Base-by-base conservation (phyloP, 2,888 invertebrate species). In the Agrotis clavis region DNA sequence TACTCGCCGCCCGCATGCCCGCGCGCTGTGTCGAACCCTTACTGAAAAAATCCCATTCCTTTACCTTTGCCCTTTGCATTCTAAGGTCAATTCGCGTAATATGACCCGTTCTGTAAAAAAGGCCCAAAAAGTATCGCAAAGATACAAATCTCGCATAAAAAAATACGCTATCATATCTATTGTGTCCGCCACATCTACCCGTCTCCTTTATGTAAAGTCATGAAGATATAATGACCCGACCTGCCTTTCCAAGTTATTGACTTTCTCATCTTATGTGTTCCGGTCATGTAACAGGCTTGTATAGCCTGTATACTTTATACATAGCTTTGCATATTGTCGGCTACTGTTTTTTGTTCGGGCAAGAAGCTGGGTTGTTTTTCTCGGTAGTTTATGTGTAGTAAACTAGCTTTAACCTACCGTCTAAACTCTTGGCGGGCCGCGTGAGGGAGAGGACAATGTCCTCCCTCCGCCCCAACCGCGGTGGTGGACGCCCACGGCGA, bases 201-300 rank as follows among this genome's bases (percentile, higher is more conserved):
- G 41, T 66, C 76, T 76, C 57, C 62, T 74, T 45, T 62, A 66
- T 67, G 62, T 66, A 60, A 35, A 74, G 80, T 59, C 74, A 63
- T 81, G 77, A 64, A 81, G 76, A 78, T 77, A 67, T 71, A 80
- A 80, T 80, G 83, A 82, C 74, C 69, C 69, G 70, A 79, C 64
- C 74, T 82, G 69, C 64, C 80, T 82, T 79, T 80, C 83, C 60
- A 69, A 74, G 83, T 59, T 82, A 82, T 79, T 83, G 83, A 82
- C 83, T 83, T 80, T 80, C 80, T 80, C 80, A 70, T 74, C 69
- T 57, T 62, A 77, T 72, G 64, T 82, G 79, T 78, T 79, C 70
- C 79, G 83, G 67, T 70, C 50, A 74, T 79, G 65, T 74, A 82
- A 80, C 79, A 67, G 74, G 71, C 57, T 57, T 19, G 48, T 63